Conservation (phyloP, 2,797 vertebrate species). For the Antennarius maculatus region DNA sequence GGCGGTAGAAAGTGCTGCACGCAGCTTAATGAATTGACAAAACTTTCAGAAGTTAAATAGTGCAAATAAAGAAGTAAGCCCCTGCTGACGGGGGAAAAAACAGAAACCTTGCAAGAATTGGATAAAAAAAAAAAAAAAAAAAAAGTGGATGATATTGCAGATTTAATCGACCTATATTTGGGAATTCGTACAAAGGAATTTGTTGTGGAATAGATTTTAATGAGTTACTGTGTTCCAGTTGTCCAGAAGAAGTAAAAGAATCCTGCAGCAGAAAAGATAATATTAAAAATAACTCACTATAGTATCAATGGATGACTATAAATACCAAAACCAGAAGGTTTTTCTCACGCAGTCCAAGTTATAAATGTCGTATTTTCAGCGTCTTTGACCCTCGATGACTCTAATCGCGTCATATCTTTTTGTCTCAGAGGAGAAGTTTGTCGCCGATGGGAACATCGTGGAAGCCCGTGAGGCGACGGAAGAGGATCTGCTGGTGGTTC, state of each 20-base stretch:
- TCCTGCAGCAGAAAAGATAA: too few relatives aligned
- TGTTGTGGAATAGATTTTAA: conserved; percentile 12
- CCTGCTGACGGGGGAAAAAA: conserved; percentile 33
- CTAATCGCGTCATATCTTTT: conserved; percentile 18
- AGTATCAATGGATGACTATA: too few relatives aligned
- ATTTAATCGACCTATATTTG: conserved; percentile 11
- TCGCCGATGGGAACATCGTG: conserved; percentile 88
- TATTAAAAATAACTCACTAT: too few relatives aligned
- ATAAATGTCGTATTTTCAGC: too few relatives aligned
- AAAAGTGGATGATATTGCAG: conserved; percentile 19
- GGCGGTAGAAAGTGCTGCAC: conserved; percentile 12
- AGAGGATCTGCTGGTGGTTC: conserved; percentile 92
- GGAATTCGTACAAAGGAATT: not conserved
- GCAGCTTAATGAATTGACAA: conserved; percentile 41
- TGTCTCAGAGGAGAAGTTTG: conserved; percentile 90
- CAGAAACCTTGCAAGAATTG: conserved; percentile 14
- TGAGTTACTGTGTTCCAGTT: not conserved
- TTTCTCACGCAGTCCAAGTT: too few relatives aligned
- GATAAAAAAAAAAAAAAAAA: not conserved
- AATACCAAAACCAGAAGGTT: too few relatives aligned
- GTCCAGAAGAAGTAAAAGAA: too few relatives aligned
- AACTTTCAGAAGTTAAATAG: conserved; percentile 26
- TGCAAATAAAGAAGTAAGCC: conserved; percentile 18
- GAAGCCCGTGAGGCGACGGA: conserved; percentile 90
- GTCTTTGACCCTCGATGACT: not conserved